Evolutionary conservation across 2,888 invertebrate species (phyloP).

Genomic region (Hyppa rectilinea): DNA sequence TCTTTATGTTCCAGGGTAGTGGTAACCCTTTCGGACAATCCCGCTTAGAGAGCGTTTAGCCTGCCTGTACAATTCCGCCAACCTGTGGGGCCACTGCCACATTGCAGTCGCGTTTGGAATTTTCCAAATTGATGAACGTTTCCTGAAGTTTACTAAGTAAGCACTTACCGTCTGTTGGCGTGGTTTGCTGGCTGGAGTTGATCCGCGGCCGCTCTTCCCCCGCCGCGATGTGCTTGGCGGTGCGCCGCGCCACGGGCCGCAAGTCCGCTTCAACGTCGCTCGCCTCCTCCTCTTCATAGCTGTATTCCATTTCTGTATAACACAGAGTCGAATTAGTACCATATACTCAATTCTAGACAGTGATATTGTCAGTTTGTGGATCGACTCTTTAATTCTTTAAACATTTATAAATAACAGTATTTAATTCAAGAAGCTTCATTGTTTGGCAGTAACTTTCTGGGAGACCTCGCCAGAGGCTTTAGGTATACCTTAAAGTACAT

Average conservation of each 20-base stretch:
- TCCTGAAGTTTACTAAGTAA: no score
- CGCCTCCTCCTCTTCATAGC: slow-evolving; percentile 84
- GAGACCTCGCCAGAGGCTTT: not conserved
- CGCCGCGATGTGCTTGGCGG: slow-evolving; percentile 92
- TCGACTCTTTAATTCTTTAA: not conserved
- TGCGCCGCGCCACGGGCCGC: slow-evolving; percentile 86
- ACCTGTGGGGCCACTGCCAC: not conserved
- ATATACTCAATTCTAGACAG: not conserved
- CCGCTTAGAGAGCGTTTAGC: no score
- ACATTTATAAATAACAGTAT: not conserved
- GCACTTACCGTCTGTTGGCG: slow-evolving; percentile 86
- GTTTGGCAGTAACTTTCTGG: not conserved
- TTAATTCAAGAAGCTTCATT: not conserved
- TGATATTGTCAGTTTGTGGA: not conserved
- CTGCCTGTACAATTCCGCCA: not conserved
- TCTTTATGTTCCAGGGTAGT: no score
- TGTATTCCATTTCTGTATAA: slow-evolving; percentile 86
- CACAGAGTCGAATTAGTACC: slow-evolving; percentile 28
- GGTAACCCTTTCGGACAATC: no score
- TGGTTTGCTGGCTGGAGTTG: slow-evolving; percentile 89
- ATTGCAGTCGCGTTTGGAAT: not conserved
- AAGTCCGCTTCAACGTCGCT: slow-evolving; percentile 83
- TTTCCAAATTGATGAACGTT: not conserved
- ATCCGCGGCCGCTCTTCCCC: slow-evolving; percentile 92
- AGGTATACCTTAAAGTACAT: not conserved